A percentile compares a stretch with the other conserved stretches of the same genome.
Conservation (phyloP, 2,797 vertebrate genomes). For the Macrochelys suwanniensis region DNA sequence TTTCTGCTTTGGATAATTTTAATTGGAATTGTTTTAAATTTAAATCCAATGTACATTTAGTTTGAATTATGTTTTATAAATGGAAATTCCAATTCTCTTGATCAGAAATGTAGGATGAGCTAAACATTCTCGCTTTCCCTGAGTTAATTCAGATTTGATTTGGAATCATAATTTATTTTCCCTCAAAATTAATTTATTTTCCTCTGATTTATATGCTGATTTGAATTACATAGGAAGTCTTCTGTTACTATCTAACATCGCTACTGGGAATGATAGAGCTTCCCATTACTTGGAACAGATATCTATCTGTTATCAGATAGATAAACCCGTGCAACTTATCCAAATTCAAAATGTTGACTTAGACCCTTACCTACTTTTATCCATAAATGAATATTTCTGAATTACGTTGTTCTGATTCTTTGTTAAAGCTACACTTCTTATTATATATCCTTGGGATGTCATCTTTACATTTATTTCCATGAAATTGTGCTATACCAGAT, state of each 20-base stretch:
- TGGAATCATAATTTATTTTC: constrained; percentile 13
- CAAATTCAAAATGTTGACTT: constrained; percentile 41
- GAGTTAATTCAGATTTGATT: background rate
- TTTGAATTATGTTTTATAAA: background rate
- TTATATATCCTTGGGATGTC: constrained; percentile 30
- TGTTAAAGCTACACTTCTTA: constrained; percentile 15
- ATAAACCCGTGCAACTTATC: constrained; percentile 7
- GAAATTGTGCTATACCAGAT: background rate
- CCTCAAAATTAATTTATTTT: background rate
- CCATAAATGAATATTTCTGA: constrained; percentile 32
- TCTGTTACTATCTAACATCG: background rate
- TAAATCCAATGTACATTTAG: background rate
- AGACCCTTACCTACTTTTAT: background rate
- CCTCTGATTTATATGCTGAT: background rate
- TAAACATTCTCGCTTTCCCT: background rate
- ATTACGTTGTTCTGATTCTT: background rate
- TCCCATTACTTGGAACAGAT: background rate
- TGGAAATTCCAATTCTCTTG: background rate
- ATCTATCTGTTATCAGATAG: background rate
- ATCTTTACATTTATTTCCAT: constrained; percentile 16
- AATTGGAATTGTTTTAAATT: background rate
- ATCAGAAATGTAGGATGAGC: background rate
- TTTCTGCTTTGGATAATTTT: background rate
- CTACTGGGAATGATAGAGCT: background rate
- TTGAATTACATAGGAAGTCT: background rate